These are phyloP conservation scores for Chinchilla lanigera DNA, from an alignment of 2,113 vertebrate genomes.

Conservation along the genomic window DNA sequence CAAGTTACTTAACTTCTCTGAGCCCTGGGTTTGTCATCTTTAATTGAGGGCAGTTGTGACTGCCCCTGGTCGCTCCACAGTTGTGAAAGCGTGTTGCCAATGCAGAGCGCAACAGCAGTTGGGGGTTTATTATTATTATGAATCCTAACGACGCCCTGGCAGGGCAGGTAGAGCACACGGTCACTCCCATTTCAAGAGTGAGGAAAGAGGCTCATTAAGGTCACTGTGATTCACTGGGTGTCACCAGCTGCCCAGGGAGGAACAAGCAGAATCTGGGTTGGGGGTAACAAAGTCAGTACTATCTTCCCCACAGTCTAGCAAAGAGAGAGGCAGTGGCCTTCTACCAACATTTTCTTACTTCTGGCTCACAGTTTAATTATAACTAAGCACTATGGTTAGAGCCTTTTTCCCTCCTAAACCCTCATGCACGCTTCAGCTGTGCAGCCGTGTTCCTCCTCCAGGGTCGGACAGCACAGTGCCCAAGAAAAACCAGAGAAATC, in stretches of 20 bases:
- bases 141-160: slow-evolving; percentile 38
- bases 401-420: background rate
- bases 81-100: slow-evolving; percentile 32
- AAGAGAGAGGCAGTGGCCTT: background rate
- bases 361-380: background rate
- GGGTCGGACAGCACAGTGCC: background rate
- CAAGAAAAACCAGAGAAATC: background rate
- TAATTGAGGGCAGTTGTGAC: slow-evolving; percentile 56
- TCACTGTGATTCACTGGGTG: background rate
- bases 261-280: no score
- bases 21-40: slow-evolving; percentile 45
- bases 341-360: background rate
- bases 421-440: background rate
- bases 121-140: background rate
- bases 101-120: background rate
- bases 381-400: background rate
- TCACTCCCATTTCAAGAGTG: background rate
- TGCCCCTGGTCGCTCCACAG: background rate
- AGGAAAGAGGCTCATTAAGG: background rate
- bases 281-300: background rate
- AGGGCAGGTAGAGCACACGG: background rate
- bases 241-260: background rate
- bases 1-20: slow-evolving; percentile 7
- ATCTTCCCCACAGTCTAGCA: background rate
- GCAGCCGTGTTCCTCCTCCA: background rate